Conservation (phyloP, 2,113 vertebrate genomes). For the Illadopsis cleaveri region DNA sequence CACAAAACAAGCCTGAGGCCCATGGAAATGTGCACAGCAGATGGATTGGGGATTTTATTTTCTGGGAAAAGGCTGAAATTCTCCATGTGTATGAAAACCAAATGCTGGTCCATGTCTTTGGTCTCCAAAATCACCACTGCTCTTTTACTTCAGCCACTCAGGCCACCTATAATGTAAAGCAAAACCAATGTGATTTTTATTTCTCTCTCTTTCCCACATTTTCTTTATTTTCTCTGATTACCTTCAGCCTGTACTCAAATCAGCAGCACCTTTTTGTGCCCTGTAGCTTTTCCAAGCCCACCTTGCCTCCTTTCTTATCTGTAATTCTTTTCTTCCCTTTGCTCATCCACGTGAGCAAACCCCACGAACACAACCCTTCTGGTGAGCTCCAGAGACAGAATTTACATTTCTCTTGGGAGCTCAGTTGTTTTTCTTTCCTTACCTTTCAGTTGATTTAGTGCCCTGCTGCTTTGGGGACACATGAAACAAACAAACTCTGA, state of each 20-base stretch:
- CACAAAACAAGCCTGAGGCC: neutral
- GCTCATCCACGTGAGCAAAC: neutral
- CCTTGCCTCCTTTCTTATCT: neutral
- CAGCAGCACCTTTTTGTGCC: neutral
- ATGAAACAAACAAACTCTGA: conserved; percentile 26
- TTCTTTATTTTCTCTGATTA: neutral
- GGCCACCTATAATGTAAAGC: neutral
- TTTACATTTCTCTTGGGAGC: conserved; percentile 27
- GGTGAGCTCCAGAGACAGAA: neutral
- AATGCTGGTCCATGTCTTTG: neutral
- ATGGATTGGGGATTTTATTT: neutral
- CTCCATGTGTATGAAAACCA: neutral
- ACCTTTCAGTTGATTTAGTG: conserved; percentile 22
- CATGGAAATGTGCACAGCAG: neutral
- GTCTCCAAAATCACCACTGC: neutral
- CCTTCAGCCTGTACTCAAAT: neutral
- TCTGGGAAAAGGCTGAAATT: neutral
- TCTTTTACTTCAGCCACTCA: neutral
- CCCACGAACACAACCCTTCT: neutral
- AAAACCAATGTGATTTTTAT: neutral
- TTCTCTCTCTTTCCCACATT: neutral
- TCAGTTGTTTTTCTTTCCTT: neutral
- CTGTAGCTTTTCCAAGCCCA: neutral
- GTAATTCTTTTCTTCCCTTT: neutral
- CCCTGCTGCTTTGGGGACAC: conserved; percentile 18